Percentiles rank a stretch among this genome's conserved stretches.
phyloP scores from a whole-genome alignment of 1,140 invertebrate genomes.

The Drosophila oshimai region DNA sequence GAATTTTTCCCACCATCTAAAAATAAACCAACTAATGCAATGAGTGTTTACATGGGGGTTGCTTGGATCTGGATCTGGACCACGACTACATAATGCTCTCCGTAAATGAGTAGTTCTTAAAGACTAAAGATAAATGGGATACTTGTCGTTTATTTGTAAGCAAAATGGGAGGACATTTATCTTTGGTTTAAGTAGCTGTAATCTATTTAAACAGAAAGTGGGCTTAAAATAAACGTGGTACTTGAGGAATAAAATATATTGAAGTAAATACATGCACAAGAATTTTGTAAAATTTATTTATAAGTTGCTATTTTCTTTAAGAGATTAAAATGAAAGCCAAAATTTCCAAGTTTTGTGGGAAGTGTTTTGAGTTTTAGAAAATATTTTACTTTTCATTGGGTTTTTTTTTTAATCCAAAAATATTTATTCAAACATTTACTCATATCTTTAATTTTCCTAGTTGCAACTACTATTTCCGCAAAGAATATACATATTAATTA shows the following conservation, averaged over 20 bases:
- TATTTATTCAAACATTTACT: too few species aligned
- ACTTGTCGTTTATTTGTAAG: conserved; percentile 26
- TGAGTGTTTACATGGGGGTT: conserved; percentile 29
- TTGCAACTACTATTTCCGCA: neutral
- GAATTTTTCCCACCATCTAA: conserved; percentile 78
- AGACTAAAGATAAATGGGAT: conserved; percentile 18
- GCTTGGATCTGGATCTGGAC: neutral
- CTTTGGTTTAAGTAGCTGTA: neutral
- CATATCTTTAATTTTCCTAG: neutral
- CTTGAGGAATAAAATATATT: neutral
- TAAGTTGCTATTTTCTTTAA: too few species aligned
- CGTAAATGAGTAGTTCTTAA: neutral
- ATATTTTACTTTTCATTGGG: too few species aligned
- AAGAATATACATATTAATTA: neutral
- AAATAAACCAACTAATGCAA: conserved; percentile 63
- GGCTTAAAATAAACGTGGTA: neutral
- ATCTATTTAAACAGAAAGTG: conserved; percentile 4
- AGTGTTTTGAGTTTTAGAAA: too few species aligned
- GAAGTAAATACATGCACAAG: neutral
- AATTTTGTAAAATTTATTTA: neutral
- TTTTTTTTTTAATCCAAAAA: too few species aligned
- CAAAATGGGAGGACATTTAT: conserved; percentile 7
- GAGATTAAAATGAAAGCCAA: too few species aligned
- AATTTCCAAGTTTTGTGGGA: too few species aligned
- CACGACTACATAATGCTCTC: conserved; percentile 42